Evolutionary conservation across 2,888 invertebrate species (phyloP).

Genomic region (Oscheius sp.): DNA sequence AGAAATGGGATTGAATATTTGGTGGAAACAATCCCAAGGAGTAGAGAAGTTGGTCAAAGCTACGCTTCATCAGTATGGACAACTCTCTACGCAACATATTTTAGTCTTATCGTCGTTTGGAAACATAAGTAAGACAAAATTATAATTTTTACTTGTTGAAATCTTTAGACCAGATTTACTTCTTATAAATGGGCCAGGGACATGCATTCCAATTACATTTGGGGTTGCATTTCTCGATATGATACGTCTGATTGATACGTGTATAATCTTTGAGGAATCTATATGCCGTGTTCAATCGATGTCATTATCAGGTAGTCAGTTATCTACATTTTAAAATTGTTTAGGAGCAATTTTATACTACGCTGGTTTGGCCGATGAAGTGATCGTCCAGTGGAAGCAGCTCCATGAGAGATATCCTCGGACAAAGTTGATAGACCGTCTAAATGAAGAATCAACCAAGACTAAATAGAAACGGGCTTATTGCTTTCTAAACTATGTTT

Average conservation of each 20-base stretch:
- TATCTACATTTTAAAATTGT: neutral
- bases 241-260: constrained; percentile 71
- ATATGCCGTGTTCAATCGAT: constrained; percentile 88
- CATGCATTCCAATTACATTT: constrained; percentile 89
- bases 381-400: constrained; percentile 92
- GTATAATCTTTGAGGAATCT: constrained; percentile 90
- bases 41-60: constrained; percentile 82
- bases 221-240: constrained; percentile 78
- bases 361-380: constrained; percentile 80
- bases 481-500: too few relatives aligned
- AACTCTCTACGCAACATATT: constrained; percentile 80
- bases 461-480: too few relatives aligned
- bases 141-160: too few relatives aligned
- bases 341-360: constrained; percentile 78
- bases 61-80: constrained; percentile 82
- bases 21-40: constrained; percentile 78
- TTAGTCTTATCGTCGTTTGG: constrained; percentile 82
- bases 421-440: constrained; percentile 34
- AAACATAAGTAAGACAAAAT: constrained; percentile 83
- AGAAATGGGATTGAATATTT: neutral
- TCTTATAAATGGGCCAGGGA: constrained; percentile 94
- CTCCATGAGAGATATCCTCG: constrained; percentile 78
- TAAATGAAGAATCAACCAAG: too few relatives aligned
- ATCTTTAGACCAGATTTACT: constrained; percentile 79
- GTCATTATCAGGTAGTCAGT: constrained; percentile 82